Percentiles rank a stretch among this genome's conserved stretches.
These are phyloP conservation scores for Philopedon plagiatum DNA, from an alignment of 2,888 invertebrate species.

Conservation along the genomic window DNA sequence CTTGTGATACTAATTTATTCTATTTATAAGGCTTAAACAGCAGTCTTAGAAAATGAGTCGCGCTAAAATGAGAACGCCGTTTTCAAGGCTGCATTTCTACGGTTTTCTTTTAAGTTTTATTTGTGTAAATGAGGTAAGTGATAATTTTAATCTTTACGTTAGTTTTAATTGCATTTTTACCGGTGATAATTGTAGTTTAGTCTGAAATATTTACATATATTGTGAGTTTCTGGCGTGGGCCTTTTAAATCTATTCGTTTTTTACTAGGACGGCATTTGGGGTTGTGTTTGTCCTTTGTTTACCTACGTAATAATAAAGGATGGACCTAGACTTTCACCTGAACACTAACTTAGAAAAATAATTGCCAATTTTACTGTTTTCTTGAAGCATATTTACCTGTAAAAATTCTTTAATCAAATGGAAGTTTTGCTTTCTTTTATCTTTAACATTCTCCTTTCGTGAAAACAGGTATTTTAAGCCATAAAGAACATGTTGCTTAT, in stretches of 20 bases:
- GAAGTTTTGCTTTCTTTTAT: background rate
- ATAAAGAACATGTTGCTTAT: too few relatives aligned
- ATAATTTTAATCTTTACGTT: constrained; percentile 15
- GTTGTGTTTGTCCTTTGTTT: background rate
- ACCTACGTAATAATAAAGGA: constrained; percentile 3
- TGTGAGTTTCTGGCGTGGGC: too few relatives aligned
- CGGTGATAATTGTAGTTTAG: too few relatives aligned
- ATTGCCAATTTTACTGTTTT: too few relatives aligned
- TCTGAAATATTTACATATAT: too few relatives aligned
- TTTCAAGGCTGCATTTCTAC: constrained; percentile 39
- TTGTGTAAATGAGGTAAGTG: constrained; percentile 43
- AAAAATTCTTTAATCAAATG: too few relatives aligned
- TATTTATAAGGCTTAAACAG: constrained; percentile 29
- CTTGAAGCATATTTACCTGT: too few relatives aligned
- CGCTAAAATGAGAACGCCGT: constrained; percentile 15
- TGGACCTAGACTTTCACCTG: background rate
- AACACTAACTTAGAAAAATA: background rate
- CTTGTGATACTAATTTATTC: constrained; percentile 43
- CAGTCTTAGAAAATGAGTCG: constrained; percentile 13
- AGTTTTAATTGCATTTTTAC: background rate
- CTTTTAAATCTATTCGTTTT: background rate
- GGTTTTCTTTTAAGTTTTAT: constrained; percentile 33
- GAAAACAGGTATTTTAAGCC: background rate
- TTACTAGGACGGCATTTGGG: background rate
- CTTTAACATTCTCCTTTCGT: background rate